Base-by-base conservation (phyloP, 2,888 invertebrate genomes). In the Scrobipalpa costella region DNA sequence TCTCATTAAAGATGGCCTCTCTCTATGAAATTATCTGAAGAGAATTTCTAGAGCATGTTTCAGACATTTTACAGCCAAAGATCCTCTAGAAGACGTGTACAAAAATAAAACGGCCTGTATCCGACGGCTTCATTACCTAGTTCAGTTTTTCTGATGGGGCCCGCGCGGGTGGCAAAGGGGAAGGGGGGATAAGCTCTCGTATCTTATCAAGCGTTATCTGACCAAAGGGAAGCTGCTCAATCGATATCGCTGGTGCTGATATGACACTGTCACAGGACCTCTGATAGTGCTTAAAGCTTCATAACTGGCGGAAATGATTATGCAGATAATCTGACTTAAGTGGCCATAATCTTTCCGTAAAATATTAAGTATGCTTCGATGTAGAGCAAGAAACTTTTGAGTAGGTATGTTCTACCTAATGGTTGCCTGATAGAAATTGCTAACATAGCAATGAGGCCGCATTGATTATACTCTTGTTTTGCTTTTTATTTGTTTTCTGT, bases 141-240 rank as follows among this genome's bases (percentile, higher is more conserved):
- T 65, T 63, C 64, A 68, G 58, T 65, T 73, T 79, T 81, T 79
- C 69, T 76, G 68, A 71, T 68, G 69, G 72, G 71, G 71, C 74
- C 75, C 75, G 52, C 7, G 76, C 71, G 69, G 70, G 73, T 77
- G 80, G 80, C 80, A n/a, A 74, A 21, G 27, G 9, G 66, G 63
- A n/a, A 44, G 44, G 15, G 44, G 44, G 81, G 86, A 87, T 88
- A 86, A 80, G 79, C 79, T 44, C 44, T 44, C 44, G n/a, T 86
- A 85, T 86, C 84, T 87, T 86, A 88, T 88, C 88, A 78, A 71
- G 63, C 71, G 74, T 71, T 86, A 86, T 86, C 86, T 72, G 66
- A 65, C 65, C 65, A 69, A 72, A 77, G 77, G 80, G 82, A 84
- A 81, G 81, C 55, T 80, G 74, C 65, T 77, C 73, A 77, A 88